phyloP scores from a whole-genome alignment of 2,797 vertebrate genomes.

The Synanceia verrucosa region DNA sequence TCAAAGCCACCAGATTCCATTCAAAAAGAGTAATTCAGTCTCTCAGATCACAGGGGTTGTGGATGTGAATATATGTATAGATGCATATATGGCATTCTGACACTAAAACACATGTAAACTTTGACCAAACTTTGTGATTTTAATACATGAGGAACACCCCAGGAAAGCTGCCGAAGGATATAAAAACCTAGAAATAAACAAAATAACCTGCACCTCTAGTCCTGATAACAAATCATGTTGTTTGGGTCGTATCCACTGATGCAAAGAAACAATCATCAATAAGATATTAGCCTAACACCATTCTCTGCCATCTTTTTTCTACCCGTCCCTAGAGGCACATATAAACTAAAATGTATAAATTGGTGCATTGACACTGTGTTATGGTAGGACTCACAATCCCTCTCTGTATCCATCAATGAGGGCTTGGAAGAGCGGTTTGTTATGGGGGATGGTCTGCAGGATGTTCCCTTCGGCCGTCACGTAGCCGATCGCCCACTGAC shows the following conservation, averaged over 20 bases:
- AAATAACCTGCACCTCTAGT: no score
- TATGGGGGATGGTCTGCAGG: slow-evolving; percentile 98
- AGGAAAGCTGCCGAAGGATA: no score
- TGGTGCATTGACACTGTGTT: not conserved
- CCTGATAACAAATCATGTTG: rapidly evolving
- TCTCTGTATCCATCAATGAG: slow-evolving; percentile 99
- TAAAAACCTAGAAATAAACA: not conserved
- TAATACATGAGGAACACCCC: no score
- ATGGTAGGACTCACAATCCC: slow-evolving; percentile 93
- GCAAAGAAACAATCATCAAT: not conserved
- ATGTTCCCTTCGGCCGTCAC: slow-evolving; percentile 99
- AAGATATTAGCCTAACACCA: not conserved
- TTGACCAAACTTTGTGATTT: rapidly evolving
- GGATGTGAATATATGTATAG: no score
- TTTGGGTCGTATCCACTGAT: not conserved
- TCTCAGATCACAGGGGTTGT: no score
- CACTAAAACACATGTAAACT: no score
- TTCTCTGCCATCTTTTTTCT: not conserved
- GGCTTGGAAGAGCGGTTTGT: slow-evolving; percentile 98
- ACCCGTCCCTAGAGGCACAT: not conserved
- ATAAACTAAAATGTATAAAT: not conserved
- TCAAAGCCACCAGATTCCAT: no score
- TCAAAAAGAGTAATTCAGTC: no score
- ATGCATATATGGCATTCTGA: no score
- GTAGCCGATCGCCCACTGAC: slow-evolving; percentile 99